A percentile compares a stretch with the other conserved stretches of the same genome.
These are phyloP conservation scores for Tauraco erythrolophus DNA, from an alignment of 2,113 vertebrate genomes.

Conservation along the genomic window DNA sequence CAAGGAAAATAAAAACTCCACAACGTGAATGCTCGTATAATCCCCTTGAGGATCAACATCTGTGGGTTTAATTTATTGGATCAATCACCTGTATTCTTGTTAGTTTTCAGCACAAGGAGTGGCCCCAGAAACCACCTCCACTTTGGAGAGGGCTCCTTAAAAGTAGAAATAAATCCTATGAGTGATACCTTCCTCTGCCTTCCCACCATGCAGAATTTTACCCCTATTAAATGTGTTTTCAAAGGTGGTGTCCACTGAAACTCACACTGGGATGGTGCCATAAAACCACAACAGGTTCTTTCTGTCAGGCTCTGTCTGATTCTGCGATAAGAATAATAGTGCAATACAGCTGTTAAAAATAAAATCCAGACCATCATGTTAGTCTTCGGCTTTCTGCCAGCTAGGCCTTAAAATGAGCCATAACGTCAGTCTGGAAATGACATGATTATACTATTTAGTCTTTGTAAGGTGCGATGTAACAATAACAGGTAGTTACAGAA, in stretches of 20 bases:
- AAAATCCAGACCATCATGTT: rapidly evolving
- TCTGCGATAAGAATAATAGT: not conserved
- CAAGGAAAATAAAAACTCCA: not conserved
- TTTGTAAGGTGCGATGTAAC: not conserved
- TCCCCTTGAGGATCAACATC: not conserved
- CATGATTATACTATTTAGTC: rapidly evolving
- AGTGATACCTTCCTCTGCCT: not conserved
- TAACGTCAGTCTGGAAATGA: rapidly evolving
- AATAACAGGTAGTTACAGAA: rapidly evolving
- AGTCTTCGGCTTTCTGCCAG: not conserved
- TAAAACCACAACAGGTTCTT: not conserved
- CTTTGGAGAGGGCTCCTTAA: not conserved
- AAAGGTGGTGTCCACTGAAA: not conserved
- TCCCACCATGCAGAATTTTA: not conserved
- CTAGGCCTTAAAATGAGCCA: not conserved
- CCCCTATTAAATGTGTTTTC: not conserved
- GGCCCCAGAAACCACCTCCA: not conserved
- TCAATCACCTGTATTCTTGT: not conserved
- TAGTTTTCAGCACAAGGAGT: not conserved
- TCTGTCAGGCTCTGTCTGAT: not conserved
- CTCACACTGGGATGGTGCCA: not conserved
- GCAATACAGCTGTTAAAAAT: not conserved
- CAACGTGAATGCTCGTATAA: not conserved
- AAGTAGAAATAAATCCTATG: not conserved
- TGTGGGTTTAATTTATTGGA: not conserved